Conservation (phyloP, 2,113 vertebrate genomes). For the Semicossyphus pulcher region DNA sequence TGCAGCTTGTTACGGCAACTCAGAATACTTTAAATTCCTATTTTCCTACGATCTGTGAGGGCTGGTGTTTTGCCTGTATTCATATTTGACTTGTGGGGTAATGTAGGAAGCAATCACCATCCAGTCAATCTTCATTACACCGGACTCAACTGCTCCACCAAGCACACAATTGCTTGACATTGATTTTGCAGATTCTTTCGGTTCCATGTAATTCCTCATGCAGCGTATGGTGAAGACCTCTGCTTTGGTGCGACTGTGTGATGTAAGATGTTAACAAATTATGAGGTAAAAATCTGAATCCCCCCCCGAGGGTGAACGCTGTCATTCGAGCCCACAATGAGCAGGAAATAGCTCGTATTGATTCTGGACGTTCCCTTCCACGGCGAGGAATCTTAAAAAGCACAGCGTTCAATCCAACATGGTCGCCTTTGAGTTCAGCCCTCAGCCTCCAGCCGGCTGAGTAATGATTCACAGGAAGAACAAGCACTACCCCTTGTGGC, state of each 20-base stretch:
- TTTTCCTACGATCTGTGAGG: slow-evolving; percentile 26
- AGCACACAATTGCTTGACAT: slow-evolving; percentile 72
- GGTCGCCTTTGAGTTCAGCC: slow-evolving; percentile 67
- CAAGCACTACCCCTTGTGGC: slow-evolving; percentile 85
- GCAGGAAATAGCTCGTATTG: slow-evolving; percentile 67
- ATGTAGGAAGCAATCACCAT: slow-evolving; percentile 61
- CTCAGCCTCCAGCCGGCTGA: slow-evolving; percentile 18
- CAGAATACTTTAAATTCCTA: slow-evolving; percentile 10
- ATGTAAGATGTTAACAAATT: slow-evolving; percentile 64
- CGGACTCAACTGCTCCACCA: slow-evolving; percentile 56
- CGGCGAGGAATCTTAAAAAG: slow-evolving; percentile 45
- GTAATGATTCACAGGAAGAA: slow-evolving; percentile 64
- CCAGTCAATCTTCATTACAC: slow-evolving; percentile 75
- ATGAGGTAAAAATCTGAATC: slow-evolving; percentile 51
- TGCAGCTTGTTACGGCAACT: neutral
- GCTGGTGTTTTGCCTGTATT: slow-evolving; percentile 47
- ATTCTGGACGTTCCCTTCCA: slow-evolving; percentile 58
- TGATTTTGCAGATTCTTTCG: slow-evolving; percentile 67
- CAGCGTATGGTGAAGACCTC: slow-evolving; percentile 33
- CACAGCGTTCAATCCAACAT: slow-evolving; percentile 61
- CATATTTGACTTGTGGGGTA: slow-evolving; percentile 47
- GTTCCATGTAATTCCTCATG: slow-evolving; percentile 60
- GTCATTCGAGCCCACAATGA: slow-evolving; percentile 39
- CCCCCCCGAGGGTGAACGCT: slow-evolving; percentile 26
- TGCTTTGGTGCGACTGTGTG: slow-evolving; percentile 18